phyloP scores from a whole-genome alignment of 2,888 invertebrate species.

The Melanostoma scalare region DNA sequence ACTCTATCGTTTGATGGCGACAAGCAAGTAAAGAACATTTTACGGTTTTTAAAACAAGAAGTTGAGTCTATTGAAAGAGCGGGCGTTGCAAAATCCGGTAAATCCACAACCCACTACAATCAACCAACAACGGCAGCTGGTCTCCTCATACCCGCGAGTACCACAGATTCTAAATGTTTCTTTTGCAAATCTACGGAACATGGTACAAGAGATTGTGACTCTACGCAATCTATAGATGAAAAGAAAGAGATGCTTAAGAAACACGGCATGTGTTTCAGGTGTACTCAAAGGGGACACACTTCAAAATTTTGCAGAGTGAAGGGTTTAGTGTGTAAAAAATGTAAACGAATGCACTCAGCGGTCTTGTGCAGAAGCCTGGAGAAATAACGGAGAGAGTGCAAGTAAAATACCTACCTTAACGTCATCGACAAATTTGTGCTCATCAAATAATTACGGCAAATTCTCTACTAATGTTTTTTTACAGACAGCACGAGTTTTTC shows the following conservation, averaged over 20 bases:
- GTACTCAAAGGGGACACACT: slow-evolving; percentile 18
- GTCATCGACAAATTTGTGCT: neutral
- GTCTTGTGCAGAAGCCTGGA: neutral
- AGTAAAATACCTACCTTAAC: too few species aligned
- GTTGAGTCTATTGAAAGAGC: slow-evolving; percentile 18
- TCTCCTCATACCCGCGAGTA: neutral
- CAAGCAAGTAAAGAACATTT: slow-evolving; percentile 15
- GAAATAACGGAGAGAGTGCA: too few species aligned
- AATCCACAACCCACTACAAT: neutral
- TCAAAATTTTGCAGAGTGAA: slow-evolving; percentile 13
- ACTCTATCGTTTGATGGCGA: slow-evolving; percentile 15
- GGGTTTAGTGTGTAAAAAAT: slow-evolving; percentile 14
- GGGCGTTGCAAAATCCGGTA: neutral
- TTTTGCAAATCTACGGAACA: slow-evolving; percentile 23
- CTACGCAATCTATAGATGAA: neutral
- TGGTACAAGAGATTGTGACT: slow-evolving; percentile 6
- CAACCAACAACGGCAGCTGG: slow-evolving; percentile 13
- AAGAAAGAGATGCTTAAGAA: neutral
- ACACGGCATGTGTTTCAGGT: slow-evolving; percentile 10
- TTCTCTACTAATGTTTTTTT: slow-evolving; percentile 7
- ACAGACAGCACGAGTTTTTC: too few species aligned
- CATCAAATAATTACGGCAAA: neutral
- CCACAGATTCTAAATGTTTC: neutral
- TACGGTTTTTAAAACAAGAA: slow-evolving; percentile 1
- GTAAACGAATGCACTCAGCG: slow-evolving; percentile 11